Conservation (phyloP, 2,113 vertebrate genomes). For the Cochlearius cochlearius region DNA sequence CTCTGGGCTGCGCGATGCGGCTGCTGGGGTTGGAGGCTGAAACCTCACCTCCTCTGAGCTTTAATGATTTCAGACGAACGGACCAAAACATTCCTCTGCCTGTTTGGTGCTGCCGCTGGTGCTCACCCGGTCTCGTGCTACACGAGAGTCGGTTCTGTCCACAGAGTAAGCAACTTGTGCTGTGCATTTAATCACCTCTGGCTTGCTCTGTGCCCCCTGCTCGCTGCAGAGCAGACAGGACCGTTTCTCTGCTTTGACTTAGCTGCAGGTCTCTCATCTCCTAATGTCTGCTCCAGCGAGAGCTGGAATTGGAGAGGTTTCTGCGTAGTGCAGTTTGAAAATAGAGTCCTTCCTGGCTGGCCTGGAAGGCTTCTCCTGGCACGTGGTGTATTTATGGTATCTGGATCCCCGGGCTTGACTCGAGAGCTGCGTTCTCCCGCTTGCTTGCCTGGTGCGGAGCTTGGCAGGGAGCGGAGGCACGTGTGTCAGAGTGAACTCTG, state of each 20-base stretch:
- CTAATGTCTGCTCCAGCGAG: neutral
- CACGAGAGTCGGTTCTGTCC: neutral
- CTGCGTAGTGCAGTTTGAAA: neutral
- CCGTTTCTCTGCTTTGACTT: neutral
- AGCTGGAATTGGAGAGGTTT: neutral
- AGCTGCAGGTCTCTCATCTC: neutral
- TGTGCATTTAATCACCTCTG: accelerated
- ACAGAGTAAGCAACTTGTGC: neutral
- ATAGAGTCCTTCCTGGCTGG: neutral
- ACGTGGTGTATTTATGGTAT: neutral
- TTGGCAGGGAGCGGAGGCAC: neutral
- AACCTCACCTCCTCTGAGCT: neutral
- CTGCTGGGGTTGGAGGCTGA: neutral
- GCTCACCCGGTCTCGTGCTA: neutral
- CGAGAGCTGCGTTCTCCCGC: neutral
- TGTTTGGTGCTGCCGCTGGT: neutral
- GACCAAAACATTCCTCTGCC: neutral
- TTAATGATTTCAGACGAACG: neutral
- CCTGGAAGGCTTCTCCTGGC: neutral
- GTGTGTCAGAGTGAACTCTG: neutral
- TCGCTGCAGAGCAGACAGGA: neutral
- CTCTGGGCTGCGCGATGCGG: neutral
- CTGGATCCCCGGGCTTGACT: neutral
- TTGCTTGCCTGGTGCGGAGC: neutral
- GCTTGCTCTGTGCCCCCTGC: neutral